Evolutionary conservation across 2,888 invertebrate species (phyloP).

Genomic region (Rhopalosiphum nymphaeae): DNA sequence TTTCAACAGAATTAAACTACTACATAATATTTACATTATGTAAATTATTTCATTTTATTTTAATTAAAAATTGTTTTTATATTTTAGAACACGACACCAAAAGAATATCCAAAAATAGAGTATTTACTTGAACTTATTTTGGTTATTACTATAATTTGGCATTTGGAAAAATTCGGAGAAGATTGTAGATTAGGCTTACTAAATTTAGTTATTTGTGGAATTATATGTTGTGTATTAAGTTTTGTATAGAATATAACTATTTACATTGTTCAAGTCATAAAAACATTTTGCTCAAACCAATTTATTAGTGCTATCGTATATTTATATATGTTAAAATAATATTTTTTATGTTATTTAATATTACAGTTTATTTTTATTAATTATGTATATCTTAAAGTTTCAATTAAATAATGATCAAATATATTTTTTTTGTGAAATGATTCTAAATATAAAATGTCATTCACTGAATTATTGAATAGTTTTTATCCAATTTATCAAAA

Average conservation of each 20-base stretch:
- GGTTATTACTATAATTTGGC: not conserved
- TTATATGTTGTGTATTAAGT: not conserved
- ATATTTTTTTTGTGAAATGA: not conserved
- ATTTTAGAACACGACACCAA: not conserved
- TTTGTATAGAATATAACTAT: not conserved
- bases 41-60: not conserved
- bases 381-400: not conserved
- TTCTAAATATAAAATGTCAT: not conserved
- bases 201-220: not conserved
- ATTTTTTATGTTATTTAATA: not conserved
- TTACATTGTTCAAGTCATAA: not conserved
- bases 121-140: not conserved
- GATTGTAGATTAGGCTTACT: not conserved
- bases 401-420: not conserved
- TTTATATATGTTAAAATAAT: not conserved
- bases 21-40: not conserved
- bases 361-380: not conserved
- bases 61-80: not conserved
- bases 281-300: not conserved
- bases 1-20: not conserved
- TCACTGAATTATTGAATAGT: not conserved
- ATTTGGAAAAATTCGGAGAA: constrained; percentile 1
- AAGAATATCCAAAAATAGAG: not conserved
- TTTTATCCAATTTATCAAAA: not conserved
- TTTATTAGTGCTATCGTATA: not conserved